These are phyloP conservation scores for Drosophila mulleri DNA, from an alignment of 2,888 invertebrate species.

Conservation along the genomic window DNA sequence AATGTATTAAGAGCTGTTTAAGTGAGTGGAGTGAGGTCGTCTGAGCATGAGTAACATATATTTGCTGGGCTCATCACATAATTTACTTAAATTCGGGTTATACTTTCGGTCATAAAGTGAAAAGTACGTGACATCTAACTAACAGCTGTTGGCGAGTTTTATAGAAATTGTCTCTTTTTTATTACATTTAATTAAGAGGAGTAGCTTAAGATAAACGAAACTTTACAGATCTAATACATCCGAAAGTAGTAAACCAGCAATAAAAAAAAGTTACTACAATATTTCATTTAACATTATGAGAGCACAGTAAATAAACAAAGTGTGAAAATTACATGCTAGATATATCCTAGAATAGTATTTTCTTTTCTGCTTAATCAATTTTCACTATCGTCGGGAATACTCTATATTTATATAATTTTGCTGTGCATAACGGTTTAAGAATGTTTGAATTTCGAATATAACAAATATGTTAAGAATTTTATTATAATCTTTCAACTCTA, in stretches of 20 bases:
- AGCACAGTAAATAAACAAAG: neutral
- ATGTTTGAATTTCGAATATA: no score
- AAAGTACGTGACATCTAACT: conserved; percentile 21
- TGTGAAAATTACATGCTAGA: neutral
- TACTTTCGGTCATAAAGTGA: conserved; percentile 9
- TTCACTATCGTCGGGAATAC: no score
- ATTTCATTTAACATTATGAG: neutral
- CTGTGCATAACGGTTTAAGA: no score
- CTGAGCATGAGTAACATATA: conserved; percentile 10
- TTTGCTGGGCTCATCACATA: conserved; percentile 20
- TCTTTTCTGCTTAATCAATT: no score
- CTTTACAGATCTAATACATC: neutral
- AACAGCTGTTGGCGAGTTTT: neutral
- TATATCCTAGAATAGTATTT: no score
- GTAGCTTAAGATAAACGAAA: neutral
- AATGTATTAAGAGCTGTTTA: conserved; percentile 16
- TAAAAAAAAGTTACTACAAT: neutral
- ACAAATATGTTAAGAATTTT: no score
- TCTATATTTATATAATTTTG: no score
- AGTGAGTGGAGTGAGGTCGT: conserved; percentile 15
- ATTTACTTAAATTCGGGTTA: conserved; percentile 19
- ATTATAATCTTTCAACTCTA: no score
- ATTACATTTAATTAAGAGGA: neutral
- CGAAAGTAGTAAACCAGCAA: neutral
- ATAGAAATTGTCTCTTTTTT: neutral